Percentiles rank a stretch among this genome's conserved stretches.
phyloP scores from a whole-genome alignment of 2,888 invertebrate genomes.

The Sesamia inferens region DNA sequence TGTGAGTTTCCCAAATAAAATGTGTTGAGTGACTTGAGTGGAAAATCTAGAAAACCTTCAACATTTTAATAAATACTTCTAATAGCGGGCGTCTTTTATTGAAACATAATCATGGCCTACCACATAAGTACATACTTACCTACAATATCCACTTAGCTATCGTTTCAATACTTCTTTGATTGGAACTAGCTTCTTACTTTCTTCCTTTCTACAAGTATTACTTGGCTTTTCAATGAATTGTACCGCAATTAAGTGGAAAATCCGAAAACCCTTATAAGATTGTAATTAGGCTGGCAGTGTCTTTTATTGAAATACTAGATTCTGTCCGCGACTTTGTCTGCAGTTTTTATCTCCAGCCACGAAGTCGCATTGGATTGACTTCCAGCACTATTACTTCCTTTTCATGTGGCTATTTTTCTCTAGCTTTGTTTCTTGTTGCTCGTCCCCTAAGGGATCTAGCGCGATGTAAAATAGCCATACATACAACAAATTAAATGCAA shows the following conservation, averaged over 20 bases:
- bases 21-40: neutral
- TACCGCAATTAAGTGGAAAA: neutral
- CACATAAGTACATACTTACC: neutral
- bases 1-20: no score
- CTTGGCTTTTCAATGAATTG: constrained; percentile 8
- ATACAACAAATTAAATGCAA: neutral
- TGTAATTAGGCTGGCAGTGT: constrained; percentile 4
- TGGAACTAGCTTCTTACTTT: neutral
- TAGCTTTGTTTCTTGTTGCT: neutral
- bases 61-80: neutral
- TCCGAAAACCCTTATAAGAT: constrained; percentile 10
- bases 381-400: neutral
- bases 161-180: no score
- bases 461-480: neutral
- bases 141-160: neutral
- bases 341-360: neutral
- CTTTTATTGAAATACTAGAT: neutral
- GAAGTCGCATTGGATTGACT: neutral
- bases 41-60: neutral
- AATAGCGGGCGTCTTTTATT: neutral
- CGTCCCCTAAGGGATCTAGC: neutral
- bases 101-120: neutral
- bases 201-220: neutral
- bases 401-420: neutral
- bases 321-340: neutral